phyloP scores from a whole-genome alignment of 2,113 vertebrate genomes.

The Lagenorhynchus albirostris region DNA sequence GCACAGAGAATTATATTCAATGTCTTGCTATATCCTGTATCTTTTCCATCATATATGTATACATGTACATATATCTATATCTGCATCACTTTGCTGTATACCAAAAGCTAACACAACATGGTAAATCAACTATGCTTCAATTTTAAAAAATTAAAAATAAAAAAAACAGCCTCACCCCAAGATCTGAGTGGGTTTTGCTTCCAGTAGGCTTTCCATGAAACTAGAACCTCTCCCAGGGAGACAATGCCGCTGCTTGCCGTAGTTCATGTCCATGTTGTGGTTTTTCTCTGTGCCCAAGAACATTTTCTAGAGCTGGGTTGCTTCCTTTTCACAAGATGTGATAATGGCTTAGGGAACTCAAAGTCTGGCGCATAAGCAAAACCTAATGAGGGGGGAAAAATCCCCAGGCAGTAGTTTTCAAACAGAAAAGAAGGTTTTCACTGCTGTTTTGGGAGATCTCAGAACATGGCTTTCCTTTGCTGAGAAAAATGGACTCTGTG shows the following conservation, averaged over 20 bases:
- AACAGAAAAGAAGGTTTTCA: not conserved
- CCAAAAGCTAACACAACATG: not conserved
- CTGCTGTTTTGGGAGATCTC: not conserved
- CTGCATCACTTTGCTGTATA: not conserved
- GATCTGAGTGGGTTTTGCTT: not conserved
- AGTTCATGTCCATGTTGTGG: not conserved
- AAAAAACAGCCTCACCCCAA: not conserved
- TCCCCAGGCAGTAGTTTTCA: not conserved
- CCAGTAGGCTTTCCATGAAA: not conserved
- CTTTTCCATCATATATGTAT: not conserved
- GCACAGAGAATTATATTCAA: not conserved
- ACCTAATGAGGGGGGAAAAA: not conserved
- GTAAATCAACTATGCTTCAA: not conserved
- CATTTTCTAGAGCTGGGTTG: not conserved
- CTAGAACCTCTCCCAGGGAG: not conserved
- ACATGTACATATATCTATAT: not conserved
- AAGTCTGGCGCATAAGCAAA: not conserved
- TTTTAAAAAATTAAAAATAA: not conserved
- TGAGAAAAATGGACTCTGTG: not conserved
- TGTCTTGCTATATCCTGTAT: not conserved
- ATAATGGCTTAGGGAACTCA: not conserved
- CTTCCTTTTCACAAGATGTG: not conserved
- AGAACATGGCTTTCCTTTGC: not conserved
- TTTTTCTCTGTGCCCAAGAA: not conserved
- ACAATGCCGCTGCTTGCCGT: rapidly evolving